phyloP scores from a whole-genome alignment of 2,888 invertebrate genomes.

The Epinotia bilunana region DNA sequence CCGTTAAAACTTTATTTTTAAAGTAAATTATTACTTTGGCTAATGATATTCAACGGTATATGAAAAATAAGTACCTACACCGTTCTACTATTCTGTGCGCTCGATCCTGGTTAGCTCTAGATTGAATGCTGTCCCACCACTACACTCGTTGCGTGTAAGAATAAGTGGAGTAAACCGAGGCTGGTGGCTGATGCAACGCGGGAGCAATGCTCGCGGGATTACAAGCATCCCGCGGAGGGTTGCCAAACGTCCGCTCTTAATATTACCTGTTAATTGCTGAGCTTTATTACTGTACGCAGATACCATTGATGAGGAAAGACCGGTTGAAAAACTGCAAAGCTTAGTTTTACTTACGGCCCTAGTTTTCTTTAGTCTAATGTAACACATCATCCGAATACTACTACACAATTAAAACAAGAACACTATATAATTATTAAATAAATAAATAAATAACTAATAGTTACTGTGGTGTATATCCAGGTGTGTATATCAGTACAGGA shows the following conservation, averaged over 20 bases:
- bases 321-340: no score
- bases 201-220: conserved; percentile 29
- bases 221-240: conserved; percentile 14
- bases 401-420: no score
- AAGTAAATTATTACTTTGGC: no score
- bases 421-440: no score
- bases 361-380: no score
- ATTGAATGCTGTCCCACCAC: not conserved
- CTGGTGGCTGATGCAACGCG: conserved; percentile 27
- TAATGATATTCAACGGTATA: not conserved
- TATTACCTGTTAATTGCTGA: not conserved
- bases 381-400: no score
- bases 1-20: no score
- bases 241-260: conserved; percentile 12
- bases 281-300: not conserved
- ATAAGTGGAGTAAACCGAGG: conserved; percentile 22
- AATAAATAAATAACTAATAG: no score
- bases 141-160: not conserved
- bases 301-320: not conserved
- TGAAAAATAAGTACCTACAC: no score
- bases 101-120: not conserved
- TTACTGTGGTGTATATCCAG: no score
- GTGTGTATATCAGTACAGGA: no score
- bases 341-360: no score
- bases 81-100: not conserved